These are phyloP conservation scores for Cavia porcellus DNA, from an alignment of 2,113 vertebrate species.

Conservation along the genomic window DNA sequence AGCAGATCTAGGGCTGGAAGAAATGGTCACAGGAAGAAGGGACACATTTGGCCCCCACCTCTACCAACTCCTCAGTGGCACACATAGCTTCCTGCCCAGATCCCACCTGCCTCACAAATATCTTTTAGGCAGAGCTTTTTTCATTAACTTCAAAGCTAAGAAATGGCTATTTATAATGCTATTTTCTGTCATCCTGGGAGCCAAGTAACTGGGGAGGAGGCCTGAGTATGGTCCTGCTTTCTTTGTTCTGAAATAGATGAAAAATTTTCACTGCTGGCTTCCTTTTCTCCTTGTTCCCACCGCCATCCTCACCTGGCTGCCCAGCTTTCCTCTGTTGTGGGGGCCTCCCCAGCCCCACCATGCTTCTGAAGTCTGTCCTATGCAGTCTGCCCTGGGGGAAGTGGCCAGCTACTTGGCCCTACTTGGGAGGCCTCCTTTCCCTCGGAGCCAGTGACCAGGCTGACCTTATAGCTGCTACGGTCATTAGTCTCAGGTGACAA, in stretches of 20 bases:
- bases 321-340: neutral
- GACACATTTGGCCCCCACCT: too few species aligned
- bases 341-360: neutral
- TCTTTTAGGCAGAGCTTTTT: neutral
- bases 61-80: neutral
- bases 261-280: neutral
- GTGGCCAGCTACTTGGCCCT: fast-evolving
- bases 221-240: neutral
- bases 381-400: fast-evolving
- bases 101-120: neutral
- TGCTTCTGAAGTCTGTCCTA: neutral
- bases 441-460: neutral
- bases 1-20: neutral
- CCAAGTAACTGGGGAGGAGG: constrained; percentile 39
- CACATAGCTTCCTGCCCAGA: neutral
- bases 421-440: too few species aligned
- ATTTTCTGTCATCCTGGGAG: constrained; percentile 55
- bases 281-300: neutral
- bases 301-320: neutral
- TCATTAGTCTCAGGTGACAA: neutral
- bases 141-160: constrained; percentile 65
- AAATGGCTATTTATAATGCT: neutral
- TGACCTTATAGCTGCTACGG: neutral
- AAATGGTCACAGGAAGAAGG: fast-evolving
- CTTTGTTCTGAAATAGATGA: constrained; percentile 30